phyloP scores from a whole-genome alignment of 2,797 vertebrate species.

The Etheostoma perlongum region DNA sequence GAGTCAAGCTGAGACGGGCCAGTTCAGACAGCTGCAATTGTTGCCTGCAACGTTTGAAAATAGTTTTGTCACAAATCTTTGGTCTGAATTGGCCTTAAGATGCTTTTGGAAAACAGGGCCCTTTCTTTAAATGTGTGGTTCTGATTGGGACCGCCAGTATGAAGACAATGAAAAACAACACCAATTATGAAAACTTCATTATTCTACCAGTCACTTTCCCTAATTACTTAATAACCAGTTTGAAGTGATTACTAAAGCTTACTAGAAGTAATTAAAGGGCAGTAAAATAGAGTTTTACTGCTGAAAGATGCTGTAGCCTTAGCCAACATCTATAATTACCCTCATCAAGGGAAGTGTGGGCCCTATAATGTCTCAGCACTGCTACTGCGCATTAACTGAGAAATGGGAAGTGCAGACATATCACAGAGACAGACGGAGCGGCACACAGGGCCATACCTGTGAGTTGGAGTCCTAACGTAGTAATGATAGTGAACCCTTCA shows the following conservation, averaged over 20 bases:
- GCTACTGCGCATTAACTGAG: constrained; percentile 39
- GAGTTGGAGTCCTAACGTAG: constrained; percentile 12
- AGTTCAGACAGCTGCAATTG: no score
- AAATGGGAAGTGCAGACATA: constrained; percentile 27
- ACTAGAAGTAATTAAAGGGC: constrained; percentile 70
- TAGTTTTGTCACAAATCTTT: no score
- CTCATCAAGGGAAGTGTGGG: constrained; percentile 60
- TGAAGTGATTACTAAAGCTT: constrained; percentile 60
- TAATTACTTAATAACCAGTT: constrained; percentile 70
- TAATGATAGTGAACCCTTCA: constrained; percentile 13
- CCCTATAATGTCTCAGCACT: constrained; percentile 41
- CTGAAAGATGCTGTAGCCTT: constrained; percentile 61
- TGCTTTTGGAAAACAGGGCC: constrained; percentile 9
- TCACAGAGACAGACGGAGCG: constrained; percentile 12
- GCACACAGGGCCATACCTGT: constrained; percentile 23
- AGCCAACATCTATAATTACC: constrained; percentile 74
- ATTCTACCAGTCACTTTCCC: constrained; percentile 28
- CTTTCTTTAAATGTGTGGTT: not conserved
- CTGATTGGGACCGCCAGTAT: not conserved
- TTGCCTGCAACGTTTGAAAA: no score
- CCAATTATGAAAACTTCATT: not conserved
- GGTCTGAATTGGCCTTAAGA: not conserved
- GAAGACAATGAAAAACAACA: not conserved
- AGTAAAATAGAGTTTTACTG: constrained; percentile 62
- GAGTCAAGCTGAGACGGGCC: no score